A percentile compares a stretch with the other conserved stretches of the same genome.
These are phyloP conservation scores for Drosophila helvetica DNA, from an alignment of 2,888 invertebrate genomes.

Conservation along the genomic window DNA sequence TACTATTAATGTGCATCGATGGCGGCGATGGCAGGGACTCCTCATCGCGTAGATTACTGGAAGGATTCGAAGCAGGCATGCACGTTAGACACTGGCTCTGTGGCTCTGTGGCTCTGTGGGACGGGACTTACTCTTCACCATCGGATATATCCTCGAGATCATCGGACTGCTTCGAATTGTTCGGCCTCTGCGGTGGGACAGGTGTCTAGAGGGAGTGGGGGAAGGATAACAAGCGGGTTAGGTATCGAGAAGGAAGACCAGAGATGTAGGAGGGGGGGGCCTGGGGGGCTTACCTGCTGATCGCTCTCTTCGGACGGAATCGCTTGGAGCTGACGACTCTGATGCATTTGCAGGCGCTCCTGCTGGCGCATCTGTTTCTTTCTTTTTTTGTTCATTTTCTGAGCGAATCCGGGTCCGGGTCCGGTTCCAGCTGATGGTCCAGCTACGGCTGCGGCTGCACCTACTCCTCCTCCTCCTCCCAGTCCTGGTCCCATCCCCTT, in stretches of 20 bases:
- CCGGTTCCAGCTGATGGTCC: slow-evolving; percentile 28
- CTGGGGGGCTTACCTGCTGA: not conserved
- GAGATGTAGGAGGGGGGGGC: not conserved
- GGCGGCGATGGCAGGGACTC: slow-evolving; percentile 44
- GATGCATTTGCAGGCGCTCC: slow-evolving; percentile 27
- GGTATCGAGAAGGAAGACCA: not conserved
- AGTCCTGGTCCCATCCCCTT: slow-evolving; percentile 25
- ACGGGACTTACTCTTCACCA: slow-evolving; percentile 79
- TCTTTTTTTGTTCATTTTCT: slow-evolving; percentile 39
- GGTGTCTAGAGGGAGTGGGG: not conserved
- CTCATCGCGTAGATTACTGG: slow-evolving; percentile 31
- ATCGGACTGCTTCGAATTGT: slow-evolving; percentile 12
- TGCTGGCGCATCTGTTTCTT: slow-evolving; percentile 36
- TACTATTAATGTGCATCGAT: slow-evolving; percentile 28
- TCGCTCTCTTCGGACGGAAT: not conserved
- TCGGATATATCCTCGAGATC: slow-evolving; percentile 82
- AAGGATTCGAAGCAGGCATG: not conserved
- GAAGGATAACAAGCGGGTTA: not conserved
- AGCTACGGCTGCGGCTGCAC: too few species aligned
- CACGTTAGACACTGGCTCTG: not conserved
- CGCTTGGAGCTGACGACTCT: slow-evolving; percentile 29
- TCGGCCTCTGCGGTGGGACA: not conserved
- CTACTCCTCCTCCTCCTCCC: slow-evolving; percentile 19
- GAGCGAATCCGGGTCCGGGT: slow-evolving; percentile 1
- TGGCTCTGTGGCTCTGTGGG: not conserved